Evolutionary conservation across 2,888 invertebrate species (phyloP), one percentile per base, ranked within the genome.

Genomic region (Netelia virgata): DNA sequence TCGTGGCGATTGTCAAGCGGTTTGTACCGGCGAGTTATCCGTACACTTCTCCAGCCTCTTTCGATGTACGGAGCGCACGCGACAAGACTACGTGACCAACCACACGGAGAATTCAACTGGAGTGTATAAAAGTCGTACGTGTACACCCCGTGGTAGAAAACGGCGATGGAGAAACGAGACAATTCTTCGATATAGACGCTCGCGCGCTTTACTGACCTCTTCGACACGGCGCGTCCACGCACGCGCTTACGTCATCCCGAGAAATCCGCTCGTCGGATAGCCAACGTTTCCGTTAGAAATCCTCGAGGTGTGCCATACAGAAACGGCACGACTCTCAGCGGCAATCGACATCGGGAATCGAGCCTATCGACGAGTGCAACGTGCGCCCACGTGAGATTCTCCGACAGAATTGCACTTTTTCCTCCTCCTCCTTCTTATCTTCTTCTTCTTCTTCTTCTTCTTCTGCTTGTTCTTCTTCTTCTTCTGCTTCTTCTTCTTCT

Each of bases 121-220:
- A 14, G 11, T 47, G 1, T 72, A 74, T 69, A 66, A 61, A 20
- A 72, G 63, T 73, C 47, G 53, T 36, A n/a, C 55, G 43, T 70
- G 18, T 63, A 23, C 43, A 23, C 41, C 43, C 23, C 14, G 20
- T 47, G 23, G 28, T 59, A 55, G 53, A 77, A 53, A 80, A 83
- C 66, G 68, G 79, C 74, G 66, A 80, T 59, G 69, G 55, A 73
- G 57, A 59, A 74, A 70, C 76, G 75, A 83, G 83, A 82, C 83
- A 76, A 79, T 82, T 36, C 79, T 72, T 41, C 69, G 75, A 70
- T 74, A 57, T 57, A 20, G n/a, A 9, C 55, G 50, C 18, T 36
- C 73, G 66, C 63, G 63, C 82, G 83, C 75, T 83, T 86, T 82
- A 82, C 84, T 84, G 86, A 86, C 84, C 84, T 82, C 84, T 86